phyloP scores from a whole-genome alignment of 2,113 vertebrate genomes.

The Etia nguti region DNA sequence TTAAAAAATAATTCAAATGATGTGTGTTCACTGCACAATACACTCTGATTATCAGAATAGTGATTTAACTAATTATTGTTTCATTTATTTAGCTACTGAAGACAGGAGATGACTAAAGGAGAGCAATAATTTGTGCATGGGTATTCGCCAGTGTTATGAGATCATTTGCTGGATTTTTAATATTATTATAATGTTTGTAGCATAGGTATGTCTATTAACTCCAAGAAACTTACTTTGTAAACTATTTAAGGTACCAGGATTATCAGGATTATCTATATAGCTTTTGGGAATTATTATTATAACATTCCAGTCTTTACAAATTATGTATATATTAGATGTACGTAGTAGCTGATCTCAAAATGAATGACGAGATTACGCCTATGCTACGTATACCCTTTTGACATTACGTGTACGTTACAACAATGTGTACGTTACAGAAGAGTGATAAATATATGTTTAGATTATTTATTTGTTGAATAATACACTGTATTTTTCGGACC shows the following conservation, averaged over 20 bases:
- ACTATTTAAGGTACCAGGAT: background rate
- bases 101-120: background rate
- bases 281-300: background rate
- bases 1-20: background rate
- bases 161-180: background rate
- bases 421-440: background rate
- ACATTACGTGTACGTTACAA: background rate
- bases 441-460: rapidly evolving
- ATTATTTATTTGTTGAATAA: background rate
- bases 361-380: background rate
- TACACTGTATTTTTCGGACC: too few relatives aligned
- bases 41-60: background rate
- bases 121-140: background rate
- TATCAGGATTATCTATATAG: background rate
- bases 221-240: background rate
- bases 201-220: background rate
- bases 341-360: background rate
- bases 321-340: background rate
- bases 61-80: background rate
- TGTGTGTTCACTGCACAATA: background rate
- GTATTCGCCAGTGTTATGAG: background rate
- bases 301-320: background rate
- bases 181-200: too few relatives aligned
- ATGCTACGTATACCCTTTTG: rapidly evolving
- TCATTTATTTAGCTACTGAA: background rate